phyloP scores from a whole-genome alignment of 2,113 vertebrate genomes.

The Actinemys pallida region DNA sequence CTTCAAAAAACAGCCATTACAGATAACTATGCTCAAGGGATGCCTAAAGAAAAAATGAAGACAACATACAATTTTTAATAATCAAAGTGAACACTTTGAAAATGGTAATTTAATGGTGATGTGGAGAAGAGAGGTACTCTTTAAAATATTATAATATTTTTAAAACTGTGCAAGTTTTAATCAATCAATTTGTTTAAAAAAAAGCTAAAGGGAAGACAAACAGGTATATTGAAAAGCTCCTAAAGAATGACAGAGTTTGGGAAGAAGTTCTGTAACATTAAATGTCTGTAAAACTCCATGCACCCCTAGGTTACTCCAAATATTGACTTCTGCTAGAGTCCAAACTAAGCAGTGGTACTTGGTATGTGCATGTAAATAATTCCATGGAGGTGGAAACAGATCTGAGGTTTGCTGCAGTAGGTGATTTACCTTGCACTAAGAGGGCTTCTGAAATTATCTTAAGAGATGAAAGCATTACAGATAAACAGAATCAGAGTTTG shows the following conservation, averaged over 20 bases:
- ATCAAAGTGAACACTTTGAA: no score
- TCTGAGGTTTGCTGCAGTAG: not conserved
- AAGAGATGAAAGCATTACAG: not conserved
- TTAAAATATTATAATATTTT: no score
- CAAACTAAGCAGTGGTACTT: not conserved
- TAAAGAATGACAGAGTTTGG: not conserved
- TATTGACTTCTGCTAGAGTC: not conserved
- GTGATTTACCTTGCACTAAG: not conserved
- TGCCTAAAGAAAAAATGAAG: no score
- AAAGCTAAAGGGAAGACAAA: not conserved
- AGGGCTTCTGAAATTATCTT: not conserved
- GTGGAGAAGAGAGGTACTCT: no score
- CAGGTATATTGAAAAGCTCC: no score
- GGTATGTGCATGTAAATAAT: not conserved
- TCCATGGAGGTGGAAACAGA: not conserved
- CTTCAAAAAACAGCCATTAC: no score
- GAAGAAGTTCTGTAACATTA: not conserved
- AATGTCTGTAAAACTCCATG: not conserved
- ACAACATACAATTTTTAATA: no score
- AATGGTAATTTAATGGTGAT: no score
- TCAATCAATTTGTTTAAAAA: not conserved
- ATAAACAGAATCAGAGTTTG: not conserved
- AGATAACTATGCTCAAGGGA: no score
- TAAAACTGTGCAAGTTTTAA: no score
- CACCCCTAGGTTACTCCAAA: not conserved